phyloP scores from a whole-genome alignment of 2,797 vertebrate genomes.

The Aulostomus chinensis region DNA sequence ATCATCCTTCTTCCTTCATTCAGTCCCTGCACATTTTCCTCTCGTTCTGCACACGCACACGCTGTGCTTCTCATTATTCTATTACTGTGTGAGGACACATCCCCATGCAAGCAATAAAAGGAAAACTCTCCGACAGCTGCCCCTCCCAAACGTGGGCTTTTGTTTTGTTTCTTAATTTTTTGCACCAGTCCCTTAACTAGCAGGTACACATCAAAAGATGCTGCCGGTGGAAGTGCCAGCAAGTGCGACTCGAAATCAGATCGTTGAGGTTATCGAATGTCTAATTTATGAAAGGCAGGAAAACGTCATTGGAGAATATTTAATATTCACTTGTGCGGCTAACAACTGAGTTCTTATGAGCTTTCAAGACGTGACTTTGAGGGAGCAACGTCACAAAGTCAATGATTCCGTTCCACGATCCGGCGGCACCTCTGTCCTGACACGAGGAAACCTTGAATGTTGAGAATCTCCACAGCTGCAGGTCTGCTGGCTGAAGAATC shows the following conservation, averaged over 20 bases:
- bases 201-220: constrained; percentile 15
- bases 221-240: constrained; percentile 1
- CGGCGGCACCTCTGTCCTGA: constrained; percentile 25
- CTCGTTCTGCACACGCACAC: constrained; percentile 4
- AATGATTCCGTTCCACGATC: constrained; percentile 46
- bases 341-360: constrained; percentile 26
- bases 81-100: constrained; percentile 11
- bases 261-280: background rate
- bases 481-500: background rate
- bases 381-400: constrained; percentile 34
- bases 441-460: constrained; percentile 6
- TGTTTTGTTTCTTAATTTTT: constrained; percentile 4
- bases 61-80: constrained; percentile 21
- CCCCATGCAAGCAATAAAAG: constrained; percentile 5
- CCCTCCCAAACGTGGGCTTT: no score
- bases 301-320: constrained; percentile 10
- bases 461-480: constrained; percentile 15
- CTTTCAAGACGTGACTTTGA: constrained; percentile 30
- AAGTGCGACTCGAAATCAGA: constrained; percentile 3
- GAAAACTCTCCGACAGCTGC: no score
- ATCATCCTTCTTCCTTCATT: constrained; percentile 2
- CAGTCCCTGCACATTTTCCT: background rate
- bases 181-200: constrained; percentile 7
- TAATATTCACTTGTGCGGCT: constrained; percentile 25
- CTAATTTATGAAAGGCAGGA: background rate